A percentile compares a stretch with the other conserved stretches of the same genome.
Evolutionary conservation across 2,113 vertebrate genomes (phyloP).

Genomic region (Mus pahari): DNA sequence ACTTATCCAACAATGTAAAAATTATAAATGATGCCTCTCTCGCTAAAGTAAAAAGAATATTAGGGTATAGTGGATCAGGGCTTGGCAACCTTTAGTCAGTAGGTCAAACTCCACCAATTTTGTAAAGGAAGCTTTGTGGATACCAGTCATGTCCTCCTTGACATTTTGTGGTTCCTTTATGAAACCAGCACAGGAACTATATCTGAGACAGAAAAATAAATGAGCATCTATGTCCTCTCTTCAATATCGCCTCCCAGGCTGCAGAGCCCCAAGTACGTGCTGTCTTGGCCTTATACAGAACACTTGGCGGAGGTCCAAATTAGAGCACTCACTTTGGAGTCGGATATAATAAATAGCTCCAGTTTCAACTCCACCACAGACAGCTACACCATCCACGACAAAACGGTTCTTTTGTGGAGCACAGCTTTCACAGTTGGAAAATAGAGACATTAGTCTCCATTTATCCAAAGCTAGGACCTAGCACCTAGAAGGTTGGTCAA

Average conservation of each 20-base stretch:
- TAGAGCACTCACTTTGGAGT: neutral
- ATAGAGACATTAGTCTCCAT: neutral
- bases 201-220: neutral
- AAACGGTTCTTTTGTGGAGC: neutral
- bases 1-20: neutral
- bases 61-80: neutral
- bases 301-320: neutral
- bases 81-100: rapidly evolving
- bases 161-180: neutral
- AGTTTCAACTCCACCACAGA: neutral
- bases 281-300: neutral
- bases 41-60: neutral
- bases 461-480: neutral
- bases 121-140: neutral
- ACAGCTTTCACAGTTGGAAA: neutral
- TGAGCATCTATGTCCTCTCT: neutral
- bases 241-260: neutral
- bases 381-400: neutral
- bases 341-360: neutral
- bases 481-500: neutral
- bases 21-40: neutral
- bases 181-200: neutral
- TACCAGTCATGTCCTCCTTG: neutral
- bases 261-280: neutral
- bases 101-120: neutral